A percentile compares a stretch with the other conserved stretches of the same genome.
phyloP scores from a whole-genome alignment of 1,140 invertebrate species.

The Homarus americanus region DNA sequence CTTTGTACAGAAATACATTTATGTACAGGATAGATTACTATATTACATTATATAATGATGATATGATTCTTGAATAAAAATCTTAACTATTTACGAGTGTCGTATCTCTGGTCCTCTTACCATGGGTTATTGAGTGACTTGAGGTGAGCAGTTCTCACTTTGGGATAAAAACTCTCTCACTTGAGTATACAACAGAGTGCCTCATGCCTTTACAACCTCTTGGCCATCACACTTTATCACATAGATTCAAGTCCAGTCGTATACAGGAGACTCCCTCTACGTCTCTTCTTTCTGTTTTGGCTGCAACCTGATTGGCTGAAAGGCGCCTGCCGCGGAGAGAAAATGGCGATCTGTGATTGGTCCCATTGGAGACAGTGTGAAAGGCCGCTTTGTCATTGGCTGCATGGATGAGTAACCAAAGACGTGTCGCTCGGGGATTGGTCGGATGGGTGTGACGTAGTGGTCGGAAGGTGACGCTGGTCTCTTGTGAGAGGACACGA shows the following conservation, averaged over 20 bases:
- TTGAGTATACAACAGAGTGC: neutral
- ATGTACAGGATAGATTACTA: conserved; percentile 50
- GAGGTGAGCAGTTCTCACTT: neutral
- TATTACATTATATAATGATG: conserved; percentile 64
- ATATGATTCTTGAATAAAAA: conserved; percentile 58
- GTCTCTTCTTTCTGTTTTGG: conserved; percentile 63
- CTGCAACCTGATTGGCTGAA: conserved; percentile 64
- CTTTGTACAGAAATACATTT: conserved; percentile 64
- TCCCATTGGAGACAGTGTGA: conserved; percentile 62
- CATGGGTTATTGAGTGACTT: neutral
- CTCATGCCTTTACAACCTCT: neutral
- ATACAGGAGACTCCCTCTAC: neutral
- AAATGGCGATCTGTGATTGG: conserved; percentile 64
- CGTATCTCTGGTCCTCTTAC: neutral
- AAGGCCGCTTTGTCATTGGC: conserved; percentile 66
- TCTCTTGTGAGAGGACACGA: conserved; percentile 63
- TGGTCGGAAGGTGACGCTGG: conserved; percentile 57
- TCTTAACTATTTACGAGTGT: conserved; percentile 12
- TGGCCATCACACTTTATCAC: conserved; percentile 44
- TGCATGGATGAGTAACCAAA: conserved; percentile 61
- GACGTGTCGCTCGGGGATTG: conserved; percentile 60
- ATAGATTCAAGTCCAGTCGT: neutral
- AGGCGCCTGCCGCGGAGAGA: conserved; percentile 57
- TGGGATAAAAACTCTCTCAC: too few relatives aligned
- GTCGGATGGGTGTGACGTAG: conserved; percentile 65